A percentile compares a stretch with the other conserved stretches of the same genome.
These are phyloP conservation scores for Polydrusus pterygomalis DNA, from an alignment of 2,888 invertebrate genomes.

Conservation along the genomic window DNA sequence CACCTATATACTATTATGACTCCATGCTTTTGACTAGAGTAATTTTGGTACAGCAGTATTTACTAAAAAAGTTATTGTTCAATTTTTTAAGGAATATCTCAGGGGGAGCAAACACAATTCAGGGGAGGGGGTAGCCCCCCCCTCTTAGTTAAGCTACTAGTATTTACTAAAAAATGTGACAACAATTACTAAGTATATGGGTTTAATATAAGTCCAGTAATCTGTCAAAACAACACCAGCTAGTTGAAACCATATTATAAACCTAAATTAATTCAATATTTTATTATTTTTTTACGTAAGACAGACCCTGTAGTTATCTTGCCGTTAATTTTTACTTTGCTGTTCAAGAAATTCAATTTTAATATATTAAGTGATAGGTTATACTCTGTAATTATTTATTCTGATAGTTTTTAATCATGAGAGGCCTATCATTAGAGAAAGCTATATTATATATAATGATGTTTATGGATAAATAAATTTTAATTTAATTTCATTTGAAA, in stretches of 20 bases:
- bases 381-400: slow-evolving; percentile 20
- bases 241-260: slow-evolving; percentile 2
- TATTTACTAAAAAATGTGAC: neutral
- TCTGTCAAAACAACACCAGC: neutral
- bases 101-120: too few relatives aligned
- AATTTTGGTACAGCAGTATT: too few relatives aligned
- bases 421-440: slow-evolving; percentile 23
- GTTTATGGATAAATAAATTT: slow-evolving; percentile 36
- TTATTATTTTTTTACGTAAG: slow-evolving; percentile 20
- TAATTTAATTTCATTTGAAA: slow-evolving; percentile 28
- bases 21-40: too few relatives aligned
- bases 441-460: slow-evolving; percentile 33
- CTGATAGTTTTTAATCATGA: slow-evolving; percentile 24
- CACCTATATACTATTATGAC: too few relatives aligned
- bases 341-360: slow-evolving; percentile 24
- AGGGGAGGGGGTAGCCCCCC: too few relatives aligned
- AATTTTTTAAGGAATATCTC: too few relatives aligned
- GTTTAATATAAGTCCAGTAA: neutral
- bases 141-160: neutral
- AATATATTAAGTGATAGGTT: slow-evolving; percentile 24
- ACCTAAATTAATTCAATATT: slow-evolving; percentile 2
- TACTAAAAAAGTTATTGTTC: too few relatives aligned
- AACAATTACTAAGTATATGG: neutral
- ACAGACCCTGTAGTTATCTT: slow-evolving; percentile 18
- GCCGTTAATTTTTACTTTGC: slow-evolving; percentile 4